Conservation (phyloP, 2,113 vertebrate genomes). For the Platysteira castanea region DNA sequence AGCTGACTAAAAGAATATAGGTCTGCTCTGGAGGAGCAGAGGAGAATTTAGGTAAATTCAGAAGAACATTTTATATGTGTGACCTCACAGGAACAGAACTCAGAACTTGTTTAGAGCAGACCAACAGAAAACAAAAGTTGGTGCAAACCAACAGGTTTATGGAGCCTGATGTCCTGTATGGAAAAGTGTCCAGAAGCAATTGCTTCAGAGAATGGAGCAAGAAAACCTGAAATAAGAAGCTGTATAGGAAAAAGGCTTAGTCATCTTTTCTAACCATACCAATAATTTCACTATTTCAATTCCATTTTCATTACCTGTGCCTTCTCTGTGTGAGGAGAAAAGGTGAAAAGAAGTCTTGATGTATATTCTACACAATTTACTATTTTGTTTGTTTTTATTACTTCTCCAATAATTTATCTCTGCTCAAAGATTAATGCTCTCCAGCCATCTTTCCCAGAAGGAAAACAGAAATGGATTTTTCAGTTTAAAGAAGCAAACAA, state of each 20-base stretch:
- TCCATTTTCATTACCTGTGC: background rate
- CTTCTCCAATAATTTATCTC: constrained; percentile 1
- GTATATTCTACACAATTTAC: background rate
- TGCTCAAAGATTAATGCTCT: background rate
- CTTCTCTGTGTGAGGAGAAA: background rate
- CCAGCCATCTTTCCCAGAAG: background rate
- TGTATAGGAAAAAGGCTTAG: background rate
- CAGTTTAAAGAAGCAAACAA: constrained; percentile 20
- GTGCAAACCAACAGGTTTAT: background rate
- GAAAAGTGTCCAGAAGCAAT: background rate
- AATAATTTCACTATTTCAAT: background rate
- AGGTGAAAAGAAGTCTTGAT: background rate
- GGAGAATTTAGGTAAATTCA: background rate
- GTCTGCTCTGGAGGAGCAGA: background rate
- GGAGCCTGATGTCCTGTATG: background rate
- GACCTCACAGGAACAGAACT: background rate
- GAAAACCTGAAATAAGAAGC: background rate
- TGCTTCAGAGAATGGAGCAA: background rate
- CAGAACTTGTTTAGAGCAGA: background rate
- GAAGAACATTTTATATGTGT: background rate
- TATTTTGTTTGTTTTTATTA: constrained; percentile 26
- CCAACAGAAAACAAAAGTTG: background rate
- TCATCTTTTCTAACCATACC: background rate
- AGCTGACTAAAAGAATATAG: background rate
- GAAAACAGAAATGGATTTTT: constrained; percentile 49